A percentile compares a stretch with the other conserved stretches of the same genome.
Conservation (phyloP, 2,113 vertebrate species). For the Copsychus sechellarum region DNA sequence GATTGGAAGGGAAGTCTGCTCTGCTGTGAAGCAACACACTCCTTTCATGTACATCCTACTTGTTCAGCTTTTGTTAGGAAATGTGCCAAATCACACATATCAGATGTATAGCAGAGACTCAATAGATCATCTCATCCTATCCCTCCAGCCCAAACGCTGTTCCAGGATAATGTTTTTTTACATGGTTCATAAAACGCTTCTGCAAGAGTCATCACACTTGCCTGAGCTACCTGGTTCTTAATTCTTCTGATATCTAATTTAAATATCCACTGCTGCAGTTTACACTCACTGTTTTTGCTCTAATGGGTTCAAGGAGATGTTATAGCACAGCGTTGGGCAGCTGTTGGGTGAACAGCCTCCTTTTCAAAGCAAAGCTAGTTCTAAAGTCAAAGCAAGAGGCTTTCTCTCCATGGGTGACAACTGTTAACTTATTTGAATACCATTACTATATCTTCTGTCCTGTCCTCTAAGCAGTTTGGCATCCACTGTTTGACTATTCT, state of each 20-base stretch:
- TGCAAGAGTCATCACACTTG: background rate
- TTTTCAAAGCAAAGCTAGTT: background rate
- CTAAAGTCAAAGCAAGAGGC: background rate
- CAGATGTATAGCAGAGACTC: background rate
- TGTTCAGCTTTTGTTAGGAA: background rate
- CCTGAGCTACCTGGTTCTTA: background rate
- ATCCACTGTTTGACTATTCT: background rate
- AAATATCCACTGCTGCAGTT: background rate
- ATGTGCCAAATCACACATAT: background rate
- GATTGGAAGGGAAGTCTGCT: slow-evolving; percentile 10
- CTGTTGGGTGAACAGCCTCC: background rate
- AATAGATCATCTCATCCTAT: background rate
- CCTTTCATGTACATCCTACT: background rate
- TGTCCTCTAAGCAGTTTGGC: background rate
- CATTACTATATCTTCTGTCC: background rate
- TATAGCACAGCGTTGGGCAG: background rate
- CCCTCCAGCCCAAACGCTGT: background rate
- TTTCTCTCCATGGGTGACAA: background rate
- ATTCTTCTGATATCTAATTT: background rate
- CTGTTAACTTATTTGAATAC: background rate
- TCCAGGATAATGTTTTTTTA: background rate
- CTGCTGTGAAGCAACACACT: background rate
- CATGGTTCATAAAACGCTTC: background rate
- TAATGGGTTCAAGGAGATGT: background rate
- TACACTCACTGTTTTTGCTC: background rate